These are phyloP conservation scores for Elgaria multicarinata DNA, from an alignment of 2,113 vertebrate genomes.

Conservation along the genomic window DNA sequence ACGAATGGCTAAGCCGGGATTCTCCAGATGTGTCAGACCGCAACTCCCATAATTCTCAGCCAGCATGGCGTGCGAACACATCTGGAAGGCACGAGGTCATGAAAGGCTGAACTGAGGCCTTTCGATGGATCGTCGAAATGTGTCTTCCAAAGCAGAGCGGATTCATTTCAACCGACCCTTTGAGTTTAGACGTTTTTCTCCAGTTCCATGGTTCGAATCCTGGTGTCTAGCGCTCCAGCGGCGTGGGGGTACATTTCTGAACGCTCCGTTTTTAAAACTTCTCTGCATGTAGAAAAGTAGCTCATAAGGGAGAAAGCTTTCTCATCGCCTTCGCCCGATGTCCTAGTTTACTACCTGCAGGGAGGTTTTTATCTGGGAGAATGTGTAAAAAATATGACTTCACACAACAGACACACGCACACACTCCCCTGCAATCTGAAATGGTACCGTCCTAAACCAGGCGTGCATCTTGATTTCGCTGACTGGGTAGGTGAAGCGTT, in stretches of 20 bases:
- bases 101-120: not conserved
- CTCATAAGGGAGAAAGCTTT: not conserved
- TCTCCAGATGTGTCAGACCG: too few species aligned
- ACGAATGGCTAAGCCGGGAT: not conserved
- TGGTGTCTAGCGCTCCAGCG: not conserved
- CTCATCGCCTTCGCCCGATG: not conserved
- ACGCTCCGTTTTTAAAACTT: constrained; percentile 14
- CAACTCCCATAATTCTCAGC: too few species aligned
- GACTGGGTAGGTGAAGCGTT: not conserved
- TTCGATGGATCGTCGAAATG: not conserved
- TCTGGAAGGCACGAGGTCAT: too few species aligned
- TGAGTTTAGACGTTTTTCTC: not conserved
- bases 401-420: not conserved
- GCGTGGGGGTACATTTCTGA: not conserved
- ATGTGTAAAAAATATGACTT: not conserved
- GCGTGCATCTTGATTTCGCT: not conserved
- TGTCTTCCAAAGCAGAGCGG: not conserved
- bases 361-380: not conserved
- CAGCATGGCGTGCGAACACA: too few species aligned
- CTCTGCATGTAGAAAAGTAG: not conserved
- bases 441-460: too few species aligned
- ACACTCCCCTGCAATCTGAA: not conserved
- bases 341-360: not conserved
- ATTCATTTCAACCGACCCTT: constrained; percentile 10
- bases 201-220: not conserved